Base-by-base conservation (phyloP, 2,888 invertebrate species). In the Drosophila parthenogenetica region DNA sequence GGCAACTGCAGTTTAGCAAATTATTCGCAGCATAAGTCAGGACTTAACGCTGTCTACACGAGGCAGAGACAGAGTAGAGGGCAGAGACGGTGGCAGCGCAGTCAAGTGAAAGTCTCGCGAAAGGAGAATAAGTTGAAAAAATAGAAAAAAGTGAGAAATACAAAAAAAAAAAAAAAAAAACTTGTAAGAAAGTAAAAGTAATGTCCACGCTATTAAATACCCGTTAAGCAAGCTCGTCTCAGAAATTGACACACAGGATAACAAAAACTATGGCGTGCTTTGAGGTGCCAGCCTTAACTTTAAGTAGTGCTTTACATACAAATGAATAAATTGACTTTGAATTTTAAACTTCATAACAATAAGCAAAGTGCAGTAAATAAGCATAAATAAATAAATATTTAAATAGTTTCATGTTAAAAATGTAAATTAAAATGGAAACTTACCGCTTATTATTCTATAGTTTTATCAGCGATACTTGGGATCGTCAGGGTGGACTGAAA, bases 21-120 rank as follows among this genome's bases (percentile, higher is more conserved):
- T 87, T 88, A 78, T 84, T 68, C 71, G 72, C 73, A 87, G 87
- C 84, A 88, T 77, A 87, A 89, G 89, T 89, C 84, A 69, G 87
- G 85, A 85, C 87, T 87, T 84, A 84, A 81, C 64, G 29, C 37
- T 43, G 42, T 61, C 46, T 50, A 66, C 55, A 57, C 58, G 49
- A 60, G 55, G 54, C 59, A 43, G 46, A 46, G 66, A 48, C 43
- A 53, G 35, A 3, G 35, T 4, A 3, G 3, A 3, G 19, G 3
- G 8, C 29, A 43, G 46, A 40, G 66, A 51, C 39, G 53, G 35
- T 1, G 35, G 13, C 35, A 35, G 13, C 55, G 71, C 62, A 81
- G 69, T 83, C 74, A 58, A 81, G 66, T 65, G 66, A 69, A 78
- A 73, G 73, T 69, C 64, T 58, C 70, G 67, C 51, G 57, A 62